A percentile compares a stretch with the other conserved stretches of the same genome.
Evolutionary conservation across 2,797 vertebrate species (phyloP).

Genomic region (Oophaga sylvatica): DNA sequence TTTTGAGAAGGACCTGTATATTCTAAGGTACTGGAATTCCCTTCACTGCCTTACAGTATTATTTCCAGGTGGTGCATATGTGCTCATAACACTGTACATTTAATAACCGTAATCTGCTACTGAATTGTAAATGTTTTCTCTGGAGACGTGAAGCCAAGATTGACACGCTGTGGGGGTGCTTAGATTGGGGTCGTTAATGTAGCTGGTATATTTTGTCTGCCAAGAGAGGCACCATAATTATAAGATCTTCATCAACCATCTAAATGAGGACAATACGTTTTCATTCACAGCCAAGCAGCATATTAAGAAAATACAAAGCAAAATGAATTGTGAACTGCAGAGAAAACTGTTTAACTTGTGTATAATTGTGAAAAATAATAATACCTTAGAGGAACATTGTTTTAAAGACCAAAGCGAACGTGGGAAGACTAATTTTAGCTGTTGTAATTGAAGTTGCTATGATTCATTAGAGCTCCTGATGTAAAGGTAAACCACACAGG

Average conservation of each 20-base stretch:
- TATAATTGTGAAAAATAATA: conserved; percentile 56
- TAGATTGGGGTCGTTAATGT: neutral
- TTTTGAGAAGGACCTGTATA: too few relatives aligned
- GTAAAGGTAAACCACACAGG: conserved; percentile 51
- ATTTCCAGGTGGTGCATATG: neutral
- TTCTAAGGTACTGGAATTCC: too few relatives aligned
- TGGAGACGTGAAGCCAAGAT: neutral
- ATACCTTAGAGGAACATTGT: conserved; percentile 57
- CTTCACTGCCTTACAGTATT: neutral
- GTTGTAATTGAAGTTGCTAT: conserved; percentile 50
- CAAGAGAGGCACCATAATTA: conserved; percentile 1
- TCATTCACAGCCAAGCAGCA: conserved; percentile 8
- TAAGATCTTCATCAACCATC: conserved; percentile 17
- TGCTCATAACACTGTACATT: neutral
- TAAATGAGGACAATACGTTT: conserved; percentile 19
- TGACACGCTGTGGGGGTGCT: neutral
- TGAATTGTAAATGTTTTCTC: neutral
- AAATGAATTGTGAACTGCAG: conserved; percentile 40
- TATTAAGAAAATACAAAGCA: conserved; percentile 27
- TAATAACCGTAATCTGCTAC: neutral
- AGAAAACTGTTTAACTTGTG: conserved; percentile 47
- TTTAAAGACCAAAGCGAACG: conserved; percentile 58
- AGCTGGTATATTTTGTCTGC: conserved; percentile 12
- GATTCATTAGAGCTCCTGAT: conserved; percentile 51
- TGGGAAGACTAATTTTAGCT: conserved; percentile 49